Evolutionary conservation across 2,797 vertebrate species (phyloP).

Genomic region (Heliangelus exortis): DNA sequence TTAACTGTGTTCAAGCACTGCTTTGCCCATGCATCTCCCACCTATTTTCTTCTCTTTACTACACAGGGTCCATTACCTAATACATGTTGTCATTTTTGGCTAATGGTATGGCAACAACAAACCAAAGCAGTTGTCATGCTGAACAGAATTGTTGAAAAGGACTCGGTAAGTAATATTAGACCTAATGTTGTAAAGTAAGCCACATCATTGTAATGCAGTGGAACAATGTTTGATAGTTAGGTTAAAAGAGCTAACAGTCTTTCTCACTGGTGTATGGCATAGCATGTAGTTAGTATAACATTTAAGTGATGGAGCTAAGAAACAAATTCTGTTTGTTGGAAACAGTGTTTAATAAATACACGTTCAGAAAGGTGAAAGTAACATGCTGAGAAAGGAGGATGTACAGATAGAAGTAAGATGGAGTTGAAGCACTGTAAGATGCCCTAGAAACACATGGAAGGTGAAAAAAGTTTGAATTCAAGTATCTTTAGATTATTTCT

Average conservation of each 20-base stretch:
- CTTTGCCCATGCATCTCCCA: not conserved
- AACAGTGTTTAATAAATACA: not conserved
- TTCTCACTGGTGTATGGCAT: not conserved
- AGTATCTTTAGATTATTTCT: not conserved
- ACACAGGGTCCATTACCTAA: slow-evolving; percentile 93
- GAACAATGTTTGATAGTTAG: not conserved
- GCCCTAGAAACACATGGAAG: not conserved
- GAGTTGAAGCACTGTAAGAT: not conserved
- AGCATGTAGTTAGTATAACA: not conserved
- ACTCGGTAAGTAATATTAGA: slow-evolving; percentile 86
- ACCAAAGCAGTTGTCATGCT: slow-evolving; percentile 98
- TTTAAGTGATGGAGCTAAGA: not conserved
- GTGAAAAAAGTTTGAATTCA: not conserved
- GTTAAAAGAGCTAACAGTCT: not conserved
- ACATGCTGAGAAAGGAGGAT: not conserved
- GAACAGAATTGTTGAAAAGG: slow-evolving; percentile 96
- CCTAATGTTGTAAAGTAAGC: not conserved
- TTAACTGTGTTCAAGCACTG: not conserved
- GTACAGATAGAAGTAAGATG: not conserved
- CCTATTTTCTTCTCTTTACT: not conserved
- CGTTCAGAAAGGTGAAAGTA: not conserved
- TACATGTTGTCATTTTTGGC: slow-evolving; percentile 98
- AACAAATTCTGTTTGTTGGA: not conserved
- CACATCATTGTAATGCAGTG: not conserved
- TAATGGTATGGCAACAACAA: slow-evolving; percentile 97